These are phyloP conservation scores for Creontiades dilutus DNA, from an alignment of 2,888 invertebrate species.

Conservation along the genomic window DNA sequence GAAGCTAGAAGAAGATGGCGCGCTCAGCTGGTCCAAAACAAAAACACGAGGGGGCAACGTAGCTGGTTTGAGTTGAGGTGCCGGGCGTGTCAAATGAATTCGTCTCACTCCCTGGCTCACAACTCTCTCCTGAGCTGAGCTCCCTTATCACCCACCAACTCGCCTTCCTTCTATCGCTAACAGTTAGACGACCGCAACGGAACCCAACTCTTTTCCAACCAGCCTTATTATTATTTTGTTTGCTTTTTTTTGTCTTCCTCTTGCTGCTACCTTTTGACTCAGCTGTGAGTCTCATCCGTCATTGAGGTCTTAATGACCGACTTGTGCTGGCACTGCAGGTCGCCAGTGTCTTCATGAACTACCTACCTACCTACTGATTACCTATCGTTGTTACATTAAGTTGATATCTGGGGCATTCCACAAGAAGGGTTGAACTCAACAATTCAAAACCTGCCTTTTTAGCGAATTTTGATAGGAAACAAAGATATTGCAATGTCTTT, in stretches of 20 bases:
- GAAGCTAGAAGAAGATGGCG: constrained; percentile 35
- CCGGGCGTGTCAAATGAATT: constrained; percentile 60
- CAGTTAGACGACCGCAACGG: background rate
- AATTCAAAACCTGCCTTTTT: too few species aligned
- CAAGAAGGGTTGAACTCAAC: too few species aligned
- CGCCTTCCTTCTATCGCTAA: constrained; percentile 1
- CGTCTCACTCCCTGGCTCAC: constrained; percentile 52
- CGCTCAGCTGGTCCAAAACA: constrained; percentile 46
- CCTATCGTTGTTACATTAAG: too few species aligned
- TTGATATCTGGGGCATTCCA: too few species aligned
- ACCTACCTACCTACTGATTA: too few species aligned
- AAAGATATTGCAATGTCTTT: too few species aligned
- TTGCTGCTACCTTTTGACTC: background rate
- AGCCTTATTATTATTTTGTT: background rate
- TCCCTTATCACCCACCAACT: constrained; percentile 46
- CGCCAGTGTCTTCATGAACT: too few species aligned
- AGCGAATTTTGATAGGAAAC: too few species aligned
- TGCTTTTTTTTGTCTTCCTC: background rate
- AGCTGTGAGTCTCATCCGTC: background rate
- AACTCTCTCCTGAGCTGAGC: constrained; percentile 7
- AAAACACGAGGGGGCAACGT: constrained; percentile 50
- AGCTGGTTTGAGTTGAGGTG: constrained; percentile 52
- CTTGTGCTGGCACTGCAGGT: too few species aligned
- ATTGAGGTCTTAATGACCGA: too few species aligned
- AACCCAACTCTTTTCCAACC: constrained; percentile 26